Base-by-base conservation (phyloP, 2,888 invertebrate species). In the Itoplectis maculator region DNA sequence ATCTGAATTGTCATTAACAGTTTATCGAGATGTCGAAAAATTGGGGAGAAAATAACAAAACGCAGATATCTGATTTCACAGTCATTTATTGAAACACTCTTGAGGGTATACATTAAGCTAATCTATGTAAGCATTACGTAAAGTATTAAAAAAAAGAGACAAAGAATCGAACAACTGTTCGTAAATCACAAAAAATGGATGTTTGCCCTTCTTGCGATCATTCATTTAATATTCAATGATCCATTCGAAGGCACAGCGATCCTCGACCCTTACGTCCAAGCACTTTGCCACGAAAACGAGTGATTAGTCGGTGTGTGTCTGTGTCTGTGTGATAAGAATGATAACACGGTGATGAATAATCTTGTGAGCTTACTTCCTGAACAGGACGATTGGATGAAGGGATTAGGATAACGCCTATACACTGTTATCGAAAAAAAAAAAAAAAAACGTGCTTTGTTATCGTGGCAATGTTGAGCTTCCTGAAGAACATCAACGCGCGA, bases 41-140 rank as follows among this genome's bases (percentile, higher is more conserved):
- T 40, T 1, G 0, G 37, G 1, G 2, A 37, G 42, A 13, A 20
- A 13, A 40, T 37, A 45, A 40, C 40, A 65, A 47, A 20, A 66
- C 37, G n/a, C 11, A 68, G n/a, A 47, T 81, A 74, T 80, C 82
- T 79, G 80, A 83, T 89, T 84, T 88, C 88, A 91, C 89, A 89
- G 87, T 88, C 88, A 87, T 92, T 92, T 92, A 92, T 92, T 92
- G 91, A 90, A 92, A 92, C 91, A 92, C 91, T 91, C 89, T 92
- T 89, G 90, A 91, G 89, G 90, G 88, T 92, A 92, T 86, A 92
- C 88, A 86, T 85, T 83, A 91, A 89, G 87, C 90, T 92, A 92
- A 76, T 89, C 91, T 92, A 92, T 86, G 87, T 90, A 92, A 92
- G 92, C 92, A 92, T 91, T 91, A 91, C 87, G 87, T 89, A 90